Percentiles rank a stretch among this genome's conserved stretches.
Conservation (phyloP, 2,797 vertebrate species). For the Martes flavigula region DNA sequence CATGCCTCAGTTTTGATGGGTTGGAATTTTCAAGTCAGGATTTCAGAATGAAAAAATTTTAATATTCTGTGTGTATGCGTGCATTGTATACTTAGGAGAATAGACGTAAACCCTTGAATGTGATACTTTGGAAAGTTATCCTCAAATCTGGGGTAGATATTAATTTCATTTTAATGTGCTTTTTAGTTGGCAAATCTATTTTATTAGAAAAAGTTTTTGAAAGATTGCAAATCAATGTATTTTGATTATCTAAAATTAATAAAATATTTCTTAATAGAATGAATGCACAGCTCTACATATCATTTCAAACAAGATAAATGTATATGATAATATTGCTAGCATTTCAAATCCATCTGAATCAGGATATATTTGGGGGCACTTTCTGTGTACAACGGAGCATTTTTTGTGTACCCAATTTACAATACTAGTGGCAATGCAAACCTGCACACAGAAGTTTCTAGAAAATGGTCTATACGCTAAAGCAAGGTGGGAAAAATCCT, state of each 20-base stretch:
- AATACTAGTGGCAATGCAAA: background rate
- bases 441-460: no score
- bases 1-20: background rate
- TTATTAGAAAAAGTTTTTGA: background rate
- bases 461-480: background rate
- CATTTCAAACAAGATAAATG: background rate
- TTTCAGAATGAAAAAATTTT: background rate
- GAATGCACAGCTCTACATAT: slow-evolving; percentile 3
- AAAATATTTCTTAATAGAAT: background rate
- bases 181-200: background rate
- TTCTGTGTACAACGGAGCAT: background rate
- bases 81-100: background rate
- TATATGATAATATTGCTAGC: background rate
- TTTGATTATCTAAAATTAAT: background rate
- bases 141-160: background rate
- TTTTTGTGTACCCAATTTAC: background rate
- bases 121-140: background rate
- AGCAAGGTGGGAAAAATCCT: no score
- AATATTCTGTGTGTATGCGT: background rate
- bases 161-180: slow-evolving; percentile 22
- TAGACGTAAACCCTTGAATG: background rate
- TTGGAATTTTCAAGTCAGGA: background rate
- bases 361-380: background rate
- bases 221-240: background rate
- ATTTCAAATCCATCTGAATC: background rate